phyloP scores from a whole-genome alignment of 1,140 invertebrate genomes.

The Zophobas morio region DNA sequence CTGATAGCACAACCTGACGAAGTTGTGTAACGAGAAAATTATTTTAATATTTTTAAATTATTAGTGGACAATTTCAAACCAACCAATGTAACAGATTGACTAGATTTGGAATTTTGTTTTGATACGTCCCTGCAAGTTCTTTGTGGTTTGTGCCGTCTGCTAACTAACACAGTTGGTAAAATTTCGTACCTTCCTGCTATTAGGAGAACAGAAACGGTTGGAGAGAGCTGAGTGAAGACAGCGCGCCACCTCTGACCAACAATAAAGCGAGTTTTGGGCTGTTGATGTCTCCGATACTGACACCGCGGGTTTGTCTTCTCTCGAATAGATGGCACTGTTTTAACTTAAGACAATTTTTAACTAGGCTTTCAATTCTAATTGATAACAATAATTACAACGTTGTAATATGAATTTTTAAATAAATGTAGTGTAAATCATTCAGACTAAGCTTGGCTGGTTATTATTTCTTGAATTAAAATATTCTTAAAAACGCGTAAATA shows the following conservation, averaged over 20 bases:
- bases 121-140: conserved; percentile 42
- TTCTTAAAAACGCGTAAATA: too few relatives aligned
- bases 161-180: conserved; percentile 54
- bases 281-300: too few relatives aligned
- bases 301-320: too few relatives aligned
- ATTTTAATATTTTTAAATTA: conserved; percentile 33
- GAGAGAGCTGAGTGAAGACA: not conserved
- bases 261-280: too few relatives aligned
- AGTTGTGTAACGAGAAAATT: conserved; percentile 22
- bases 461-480: too few relatives aligned
- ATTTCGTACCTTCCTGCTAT: conserved; percentile 52
- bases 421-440: too few relatives aligned
- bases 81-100: conserved; percentile 24
- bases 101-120: conserved; percentile 43
- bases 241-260: too few relatives aligned
- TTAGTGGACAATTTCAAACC: conserved; percentile 33
- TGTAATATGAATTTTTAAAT: too few relatives aligned
- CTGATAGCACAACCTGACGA: not conserved
- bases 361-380: too few relatives aligned
- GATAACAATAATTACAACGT: too few relatives aligned
- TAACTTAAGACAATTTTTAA: not conserved
- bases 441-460: too few relatives aligned
- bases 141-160: conserved; percentile 40
- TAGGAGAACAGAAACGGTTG: conserved; percentile 46
- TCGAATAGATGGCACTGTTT: not conserved